These are phyloP conservation scores for Melieria crassipennis DNA, from an alignment of 2,888 invertebrate species.

Conservation along the genomic window DNA sequence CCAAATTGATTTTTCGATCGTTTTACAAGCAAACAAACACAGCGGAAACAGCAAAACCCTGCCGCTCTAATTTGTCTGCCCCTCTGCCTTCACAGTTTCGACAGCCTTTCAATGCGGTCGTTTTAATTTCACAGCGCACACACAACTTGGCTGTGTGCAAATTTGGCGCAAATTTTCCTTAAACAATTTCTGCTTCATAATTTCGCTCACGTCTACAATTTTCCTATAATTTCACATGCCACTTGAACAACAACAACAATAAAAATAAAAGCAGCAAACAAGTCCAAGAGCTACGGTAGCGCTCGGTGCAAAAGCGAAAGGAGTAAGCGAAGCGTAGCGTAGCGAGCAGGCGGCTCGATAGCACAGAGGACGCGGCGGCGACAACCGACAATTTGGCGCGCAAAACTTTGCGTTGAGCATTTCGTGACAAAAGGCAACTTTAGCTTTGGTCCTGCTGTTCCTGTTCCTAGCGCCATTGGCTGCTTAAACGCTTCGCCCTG, in stretches of 20 bases:
- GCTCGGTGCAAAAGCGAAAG: too few relatives aligned
- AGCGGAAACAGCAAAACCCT: conserved; percentile 14
- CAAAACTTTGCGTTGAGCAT: conserved; percentile 34
- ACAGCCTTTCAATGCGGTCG: too few relatives aligned
- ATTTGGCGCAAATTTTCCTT: neutral
- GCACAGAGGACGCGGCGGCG: neutral
- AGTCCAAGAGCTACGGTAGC: too few relatives aligned
- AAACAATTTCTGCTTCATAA: conserved; percentile 37
- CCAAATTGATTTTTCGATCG: too few relatives aligned
- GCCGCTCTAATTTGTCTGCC: conserved; percentile 8
- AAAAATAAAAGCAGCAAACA: too few relatives aligned
- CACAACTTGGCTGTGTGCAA: too few relatives aligned
- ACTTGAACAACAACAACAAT: too few relatives aligned
- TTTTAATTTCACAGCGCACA: too few relatives aligned
- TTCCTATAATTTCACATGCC: conserved; percentile 5
- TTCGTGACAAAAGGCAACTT: conserved; percentile 59
- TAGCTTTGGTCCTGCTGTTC: conserved; percentile 33
- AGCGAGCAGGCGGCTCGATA: too few relatives aligned
- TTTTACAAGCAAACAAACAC: neutral
- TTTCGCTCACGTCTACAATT: conserved; percentile 51
- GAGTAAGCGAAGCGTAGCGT: too few relatives aligned
- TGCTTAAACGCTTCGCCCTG: conserved; percentile 14
- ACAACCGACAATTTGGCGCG: conserved; percentile 14
- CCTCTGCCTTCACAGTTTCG: too few relatives aligned
- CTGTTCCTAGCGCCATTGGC: neutral